Conservation (phyloP, 2,113 vertebrate species). For the Pampusana beccarii region DNA sequence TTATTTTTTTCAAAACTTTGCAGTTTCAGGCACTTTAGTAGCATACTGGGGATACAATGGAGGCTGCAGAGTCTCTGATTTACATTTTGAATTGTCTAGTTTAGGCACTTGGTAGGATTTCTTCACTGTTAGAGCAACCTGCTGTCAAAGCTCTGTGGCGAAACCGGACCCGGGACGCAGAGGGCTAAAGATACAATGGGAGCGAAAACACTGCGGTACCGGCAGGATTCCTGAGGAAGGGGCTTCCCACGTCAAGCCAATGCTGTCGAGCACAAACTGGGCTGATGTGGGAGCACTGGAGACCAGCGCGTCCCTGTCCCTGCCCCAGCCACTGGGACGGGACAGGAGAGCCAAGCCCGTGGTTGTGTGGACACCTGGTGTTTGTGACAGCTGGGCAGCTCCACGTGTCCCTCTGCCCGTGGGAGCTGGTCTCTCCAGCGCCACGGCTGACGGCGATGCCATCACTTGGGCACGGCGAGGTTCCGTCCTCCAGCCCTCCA, state of each 20-base stretch:
- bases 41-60: neutral
- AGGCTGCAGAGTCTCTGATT: neutral
- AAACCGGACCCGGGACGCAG: rapidly evolving
- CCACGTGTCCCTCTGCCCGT: neutral
- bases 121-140: neutral
- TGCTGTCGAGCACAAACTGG: rapidly evolving
- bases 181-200: neutral
- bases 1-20: rapidly evolving
- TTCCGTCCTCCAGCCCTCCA: neutral
- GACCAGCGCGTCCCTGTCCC: neutral
- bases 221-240: neutral
- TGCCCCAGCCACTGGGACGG: neutral
- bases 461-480: no score
- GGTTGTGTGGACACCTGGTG: rapidly evolving
- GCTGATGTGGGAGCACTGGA: neutral
- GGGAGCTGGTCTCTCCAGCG: neutral
- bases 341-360: rapidly evolving
- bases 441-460: rapidly evolving
- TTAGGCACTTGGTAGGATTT: neutral
- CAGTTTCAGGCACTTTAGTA: neutral
- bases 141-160: neutral
- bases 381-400: rapidly evolving
- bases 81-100: neutral
- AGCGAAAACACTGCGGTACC: neutral
- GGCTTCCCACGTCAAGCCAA: neutral